A percentile compares a stretch with the other conserved stretches of the same genome.
Conservation (phyloP, 2,888 invertebrate species). For the Limenitis camilla region DNA sequence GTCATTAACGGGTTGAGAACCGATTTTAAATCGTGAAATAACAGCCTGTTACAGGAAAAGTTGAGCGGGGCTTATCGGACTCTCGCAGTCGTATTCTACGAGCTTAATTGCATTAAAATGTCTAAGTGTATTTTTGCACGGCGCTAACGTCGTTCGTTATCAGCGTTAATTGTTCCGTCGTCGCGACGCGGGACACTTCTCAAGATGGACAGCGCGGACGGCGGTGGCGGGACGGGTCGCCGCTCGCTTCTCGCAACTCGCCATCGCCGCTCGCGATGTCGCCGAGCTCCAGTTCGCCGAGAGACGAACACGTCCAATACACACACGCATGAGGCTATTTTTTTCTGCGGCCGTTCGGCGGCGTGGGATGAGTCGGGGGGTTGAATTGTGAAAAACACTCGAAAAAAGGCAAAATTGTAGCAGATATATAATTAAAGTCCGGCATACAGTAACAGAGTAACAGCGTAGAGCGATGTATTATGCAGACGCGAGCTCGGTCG, state of each 20-base stretch:
- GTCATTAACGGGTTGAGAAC: conserved; percentile 74
- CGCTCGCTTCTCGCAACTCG: conserved; percentile 19
- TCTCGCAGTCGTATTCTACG: conserved; percentile 55
- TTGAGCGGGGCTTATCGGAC: conserved; percentile 68
- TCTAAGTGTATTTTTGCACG: conserved; percentile 33
- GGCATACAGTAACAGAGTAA: conserved; percentile 64
- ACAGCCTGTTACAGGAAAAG: conserved; percentile 73
- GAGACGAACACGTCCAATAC: conserved; percentile 33
- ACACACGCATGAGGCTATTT: conserved; percentile 51
- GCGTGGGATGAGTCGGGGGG: conserved; percentile 49
- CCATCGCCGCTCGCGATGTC: conserved; percentile 21
- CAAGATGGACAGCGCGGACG: too few species aligned
- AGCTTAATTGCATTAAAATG: conserved; percentile 65
- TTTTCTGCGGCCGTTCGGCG: conserved; percentile 62
- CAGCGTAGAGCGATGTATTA: conserved; percentile 68
- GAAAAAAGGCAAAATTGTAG: conserved; percentile 75
- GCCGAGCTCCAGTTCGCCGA: conserved; percentile 30
- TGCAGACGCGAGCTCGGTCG: conserved; percentile 62
- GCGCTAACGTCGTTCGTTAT: conserved; percentile 24
- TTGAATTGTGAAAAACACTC: conserved; percentile 75
- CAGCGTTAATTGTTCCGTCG: conserved; percentile 27
- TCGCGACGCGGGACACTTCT: conserved; percentile 16
- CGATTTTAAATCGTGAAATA: conserved; percentile 74
- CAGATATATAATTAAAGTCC: conserved; percentile 75
- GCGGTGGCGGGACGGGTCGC: too few species aligned